Base-by-base conservation (phyloP, 2,888 invertebrate species). In the Ornithoptera priamus region DNA sequence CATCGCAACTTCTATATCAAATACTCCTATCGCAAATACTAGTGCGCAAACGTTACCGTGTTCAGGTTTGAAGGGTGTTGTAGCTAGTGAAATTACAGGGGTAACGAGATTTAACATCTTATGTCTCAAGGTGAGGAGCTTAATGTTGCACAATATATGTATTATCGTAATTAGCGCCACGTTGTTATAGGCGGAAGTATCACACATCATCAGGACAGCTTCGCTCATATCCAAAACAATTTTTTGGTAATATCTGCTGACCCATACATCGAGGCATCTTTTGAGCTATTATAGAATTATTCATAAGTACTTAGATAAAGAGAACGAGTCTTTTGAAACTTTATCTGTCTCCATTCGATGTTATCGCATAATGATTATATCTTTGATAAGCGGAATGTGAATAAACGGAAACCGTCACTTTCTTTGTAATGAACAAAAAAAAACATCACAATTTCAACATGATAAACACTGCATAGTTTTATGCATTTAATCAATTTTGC, bases 341-440 rank as follows among this genome's bases (percentile, higher is more conserved):
- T 53, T 53, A 53, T 53, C 53, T 18, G n/a, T 53, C 53, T 53
- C 18, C 53, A 18, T 53, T 53, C 53, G 53, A 53, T 53, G 6
- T 53, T 53, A 53, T 53, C 53, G 53, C 53, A 53, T 53, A 53
- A 53, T 53, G 18, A 53, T 53, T 53, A 53, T n/a, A 53, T 46
- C 15, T 5, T 53, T n/a, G 53, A 53, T 53, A 53, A 53, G 53
- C 53, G n/a, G n/a, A 53, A n/a, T 8, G n/a, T 53, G 53, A 53
- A 53, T 53, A 53, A 53, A 53, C n/a, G 5, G 18, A 8, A 1
- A 53, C 0, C 53, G n/a, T 53, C 18, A 53, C 53, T 53, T 53
- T 53, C 50, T 12, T 5, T 5, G 53, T 15, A 46, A 46, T 46
- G 15, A n/a, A 53, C 18, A 53, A n/a, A 53, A 53, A 53, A 53